Evolutionary conservation across 2,888 invertebrate genomes (phyloP).

Genomic region (Thereva unica): DNA sequence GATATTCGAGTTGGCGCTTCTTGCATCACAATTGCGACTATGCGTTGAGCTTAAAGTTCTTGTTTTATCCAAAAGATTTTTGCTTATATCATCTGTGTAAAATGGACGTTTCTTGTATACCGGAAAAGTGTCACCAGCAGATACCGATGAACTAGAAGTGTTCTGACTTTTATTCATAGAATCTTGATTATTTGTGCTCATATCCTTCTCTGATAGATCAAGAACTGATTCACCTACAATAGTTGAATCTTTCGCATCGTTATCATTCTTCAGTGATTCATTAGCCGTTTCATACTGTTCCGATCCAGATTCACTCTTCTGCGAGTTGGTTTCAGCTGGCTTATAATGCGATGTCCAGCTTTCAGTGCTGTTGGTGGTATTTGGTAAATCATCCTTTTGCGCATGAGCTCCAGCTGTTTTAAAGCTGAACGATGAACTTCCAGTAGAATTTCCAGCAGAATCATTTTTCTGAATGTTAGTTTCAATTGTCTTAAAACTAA

Average conservation of each 20-base stretch:
- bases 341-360: no score
- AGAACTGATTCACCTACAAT: no score
- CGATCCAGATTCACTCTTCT: constrained; percentile 45
- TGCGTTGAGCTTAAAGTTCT: background rate
- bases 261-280: constrained; percentile 45
- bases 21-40: background rate
- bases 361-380: no score
- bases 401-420: no score
- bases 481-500: constrained; percentile 32
- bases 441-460: no score
- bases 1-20: background rate
- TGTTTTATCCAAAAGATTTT: background rate
- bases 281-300: constrained; percentile 52
- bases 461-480: background rate
- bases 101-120: constrained; percentile 9
- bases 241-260: constrained; percentile 14
- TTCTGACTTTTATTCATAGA: no score
- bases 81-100: constrained; percentile 12
- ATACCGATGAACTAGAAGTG: background rate
- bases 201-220: no score
- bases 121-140: background rate
- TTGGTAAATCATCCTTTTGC: no score
- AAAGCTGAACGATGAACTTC: no score
- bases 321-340: no score
- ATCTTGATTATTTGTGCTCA: no score